Percentiles rank a stretch among this genome's conserved stretches.
Conservation (phyloP, 2,113 vertebrate genomes). For the Callospermophilus lateralis region DNA sequence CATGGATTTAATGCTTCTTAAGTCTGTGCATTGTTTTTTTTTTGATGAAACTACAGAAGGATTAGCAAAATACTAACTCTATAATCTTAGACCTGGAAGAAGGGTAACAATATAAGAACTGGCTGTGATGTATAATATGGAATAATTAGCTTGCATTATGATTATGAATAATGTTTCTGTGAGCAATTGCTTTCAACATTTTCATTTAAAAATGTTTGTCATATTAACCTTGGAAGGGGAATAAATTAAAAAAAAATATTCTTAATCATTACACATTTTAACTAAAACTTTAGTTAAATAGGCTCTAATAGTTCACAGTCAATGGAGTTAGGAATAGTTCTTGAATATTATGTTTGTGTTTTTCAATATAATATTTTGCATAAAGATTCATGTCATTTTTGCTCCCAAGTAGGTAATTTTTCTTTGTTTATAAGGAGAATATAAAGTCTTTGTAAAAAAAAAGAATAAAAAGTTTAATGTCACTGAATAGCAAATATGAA, state of each 20-base stretch:
- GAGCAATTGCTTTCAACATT: too few species aligned
- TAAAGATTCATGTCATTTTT: neutral
- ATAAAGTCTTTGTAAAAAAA: neutral
- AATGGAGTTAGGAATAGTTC: neutral
- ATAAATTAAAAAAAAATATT: conserved; percentile 67
- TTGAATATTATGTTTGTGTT: conserved; percentile 21
- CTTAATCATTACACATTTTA: conserved; percentile 54
- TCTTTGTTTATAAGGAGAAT: conserved; percentile 7
- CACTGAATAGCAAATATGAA: neutral
- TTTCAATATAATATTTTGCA: conserved; percentile 39
- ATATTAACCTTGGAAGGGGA: conserved; percentile 60
- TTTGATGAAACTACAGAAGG: conserved; percentile 6
- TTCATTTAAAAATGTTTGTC: conserved; percentile 71
- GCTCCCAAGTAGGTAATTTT: neutral
- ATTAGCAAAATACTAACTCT: conserved; percentile 5
- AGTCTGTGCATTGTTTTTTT: neutral
- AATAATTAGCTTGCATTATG: neutral
- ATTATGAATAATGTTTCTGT: conserved; percentile 30
- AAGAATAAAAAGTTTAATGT: neutral
- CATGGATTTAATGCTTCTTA: neutral
- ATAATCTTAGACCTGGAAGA: neutral
- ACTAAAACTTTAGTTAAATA: conserved; percentile 68
- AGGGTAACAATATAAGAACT: neutral
- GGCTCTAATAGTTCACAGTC: conserved; percentile 52
- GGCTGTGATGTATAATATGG: conserved; percentile 24